phyloP scores from a whole-genome alignment of 2,888 invertebrate genomes.

The Listrodromus nycthemerus region DNA sequence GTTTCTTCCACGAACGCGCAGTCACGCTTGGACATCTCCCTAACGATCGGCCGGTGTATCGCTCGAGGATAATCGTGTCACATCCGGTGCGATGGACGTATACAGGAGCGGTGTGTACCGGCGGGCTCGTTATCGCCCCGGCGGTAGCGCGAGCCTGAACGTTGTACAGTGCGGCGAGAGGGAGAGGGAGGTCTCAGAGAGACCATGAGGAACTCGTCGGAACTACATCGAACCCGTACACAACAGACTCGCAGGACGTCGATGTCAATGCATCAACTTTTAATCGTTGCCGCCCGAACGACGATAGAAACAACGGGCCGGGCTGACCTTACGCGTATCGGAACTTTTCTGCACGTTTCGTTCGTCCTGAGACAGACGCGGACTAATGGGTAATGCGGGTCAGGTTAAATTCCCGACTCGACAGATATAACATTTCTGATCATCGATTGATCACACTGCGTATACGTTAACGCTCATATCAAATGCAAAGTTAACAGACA shows the following conservation, averaged over 20 bases:
- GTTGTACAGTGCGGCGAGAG: constrained; percentile 10
- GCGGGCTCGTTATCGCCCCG: constrained; percentile 68
- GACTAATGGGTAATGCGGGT: not conserved
- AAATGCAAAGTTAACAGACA: not conserved
- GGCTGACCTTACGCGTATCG: constrained; percentile 45
- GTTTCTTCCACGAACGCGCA: constrained; percentile 75
- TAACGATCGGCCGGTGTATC: constrained; percentile 79
- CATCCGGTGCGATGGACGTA: constrained; percentile 75
- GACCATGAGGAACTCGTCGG: constrained; percentile 41
- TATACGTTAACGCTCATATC: not conserved
- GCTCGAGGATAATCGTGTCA: constrained; percentile 79
- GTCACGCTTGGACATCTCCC: constrained; percentile 74
- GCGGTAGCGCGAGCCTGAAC: constrained; percentile 17
- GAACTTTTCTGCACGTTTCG: not conserved
- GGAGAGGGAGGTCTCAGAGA: constrained; percentile 21
- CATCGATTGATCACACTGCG: not conserved
- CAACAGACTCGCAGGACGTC: constrained; percentile 30
- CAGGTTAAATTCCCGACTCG: not conserved
- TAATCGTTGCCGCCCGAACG: constrained; percentile 69
- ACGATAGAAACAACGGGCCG: constrained; percentile 57
- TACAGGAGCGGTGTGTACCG: constrained; percentile 37
- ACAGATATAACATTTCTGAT: not conserved
- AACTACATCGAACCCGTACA: constrained; percentile 21
- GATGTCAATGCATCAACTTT: constrained; percentile 75
- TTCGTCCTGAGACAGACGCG: not conserved